A percentile compares a stretch with the other conserved stretches of the same genome.
Conservation (phyloP, 2,113 vertebrate species). For the Rhizomys pruinosus region DNA sequence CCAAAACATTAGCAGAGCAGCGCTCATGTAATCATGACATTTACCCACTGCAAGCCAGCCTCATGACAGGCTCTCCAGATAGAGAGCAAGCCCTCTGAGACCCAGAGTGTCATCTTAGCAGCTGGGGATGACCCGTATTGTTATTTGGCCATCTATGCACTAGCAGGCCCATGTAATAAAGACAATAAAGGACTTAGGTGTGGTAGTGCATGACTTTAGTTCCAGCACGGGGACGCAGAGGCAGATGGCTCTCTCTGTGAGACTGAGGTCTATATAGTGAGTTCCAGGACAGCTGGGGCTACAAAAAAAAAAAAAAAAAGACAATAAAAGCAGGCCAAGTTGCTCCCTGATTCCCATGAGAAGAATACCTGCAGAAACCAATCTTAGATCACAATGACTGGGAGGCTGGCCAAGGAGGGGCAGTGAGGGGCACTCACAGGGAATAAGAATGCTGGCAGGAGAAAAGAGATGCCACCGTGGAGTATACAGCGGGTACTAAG, state of each 20-base stretch:
- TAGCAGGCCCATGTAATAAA: not conserved
- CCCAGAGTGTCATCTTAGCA: constrained; percentile 34
- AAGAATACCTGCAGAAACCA: not conserved
- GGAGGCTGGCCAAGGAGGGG: not conserved
- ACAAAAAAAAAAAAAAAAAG: not conserved
- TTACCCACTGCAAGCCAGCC: not conserved
- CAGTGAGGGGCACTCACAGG: not conserved
- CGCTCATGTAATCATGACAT: not conserved
- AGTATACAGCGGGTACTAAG: no score
- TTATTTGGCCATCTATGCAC: constrained; percentile 1
- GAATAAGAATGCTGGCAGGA: not conserved
- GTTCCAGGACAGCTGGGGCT: no score
- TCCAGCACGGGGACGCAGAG: no score
- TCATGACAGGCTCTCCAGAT: not conserved
- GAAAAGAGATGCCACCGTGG: not conserved
- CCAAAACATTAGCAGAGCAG: not conserved
- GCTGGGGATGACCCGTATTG: not conserved
- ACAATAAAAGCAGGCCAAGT: not conserved
- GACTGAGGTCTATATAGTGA: no score
- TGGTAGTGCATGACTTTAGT: no score
- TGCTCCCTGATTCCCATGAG: not conserved
- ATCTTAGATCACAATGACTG: not conserved
- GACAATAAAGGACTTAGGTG: not conserved
- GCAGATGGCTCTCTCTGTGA: no score
- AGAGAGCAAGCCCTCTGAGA: not conserved